Evolutionary conservation across 1,140 invertebrate genomes (phyloP).

Genomic region (Drosophila prosaltans): DNA sequence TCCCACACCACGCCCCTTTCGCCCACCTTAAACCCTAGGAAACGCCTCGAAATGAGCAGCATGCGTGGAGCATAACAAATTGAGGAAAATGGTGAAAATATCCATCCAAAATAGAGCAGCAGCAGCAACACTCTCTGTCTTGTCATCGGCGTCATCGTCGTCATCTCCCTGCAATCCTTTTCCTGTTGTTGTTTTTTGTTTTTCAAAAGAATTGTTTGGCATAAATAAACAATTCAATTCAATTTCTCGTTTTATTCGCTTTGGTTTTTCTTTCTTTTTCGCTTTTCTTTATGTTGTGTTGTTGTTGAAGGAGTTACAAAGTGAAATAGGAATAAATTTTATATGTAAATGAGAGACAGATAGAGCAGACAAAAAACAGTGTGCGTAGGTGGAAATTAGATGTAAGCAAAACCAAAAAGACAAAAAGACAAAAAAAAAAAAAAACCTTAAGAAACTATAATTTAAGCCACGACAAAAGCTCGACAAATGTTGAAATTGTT

Average conservation of each 20-base stretch:
- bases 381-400: slow-evolving; percentile 75
- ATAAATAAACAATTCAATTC: slow-evolving; percentile 82
- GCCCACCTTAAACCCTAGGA: slow-evolving; percentile 3
- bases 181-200: slow-evolving; percentile 16
- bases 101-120: slow-evolving; percentile 2
- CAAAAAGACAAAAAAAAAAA: background rate
- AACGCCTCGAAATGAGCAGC: slow-evolving; percentile 46
- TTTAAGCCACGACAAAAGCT: slow-evolving; percentile 42
- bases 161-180: slow-evolving; percentile 53
- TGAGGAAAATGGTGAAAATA: slow-evolving; percentile 31
- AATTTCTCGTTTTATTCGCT: slow-evolving; percentile 54
- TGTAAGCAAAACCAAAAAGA: slow-evolving; percentile 30
- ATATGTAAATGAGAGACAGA: slow-evolving; percentile 64
- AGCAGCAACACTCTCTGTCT: slow-evolving; percentile 24
- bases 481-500: slow-evolving; percentile 36
- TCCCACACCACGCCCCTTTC: slow-evolving; percentile 61
- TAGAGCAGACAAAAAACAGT: slow-evolving; percentile 21
- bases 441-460: slow-evolving; percentile 55
- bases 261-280: slow-evolving; percentile 30
- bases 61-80: slow-evolving; percentile 76
- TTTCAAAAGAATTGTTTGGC: slow-evolving; percentile 51
- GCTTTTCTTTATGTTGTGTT: slow-evolving; percentile 29
- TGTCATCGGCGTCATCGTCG: slow-evolving; percentile 22
- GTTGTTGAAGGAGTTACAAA: slow-evolving; percentile 67
- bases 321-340: slow-evolving; percentile 66